Conservation (phyloP, 2,113 vertebrate genomes). For the Sylvia atricapilla region DNA sequence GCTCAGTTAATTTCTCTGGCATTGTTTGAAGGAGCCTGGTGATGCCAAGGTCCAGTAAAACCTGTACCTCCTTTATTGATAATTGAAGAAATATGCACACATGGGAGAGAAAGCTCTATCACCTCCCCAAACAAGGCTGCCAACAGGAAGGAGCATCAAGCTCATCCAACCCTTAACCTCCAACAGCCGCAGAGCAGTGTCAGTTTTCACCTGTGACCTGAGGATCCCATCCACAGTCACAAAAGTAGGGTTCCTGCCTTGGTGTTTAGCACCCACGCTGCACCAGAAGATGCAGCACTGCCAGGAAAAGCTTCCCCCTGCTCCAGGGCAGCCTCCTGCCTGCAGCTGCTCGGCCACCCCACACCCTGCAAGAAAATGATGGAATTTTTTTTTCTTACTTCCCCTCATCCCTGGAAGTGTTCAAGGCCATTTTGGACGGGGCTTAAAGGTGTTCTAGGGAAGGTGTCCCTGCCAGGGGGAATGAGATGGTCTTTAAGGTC, state of each 20-base stretch:
- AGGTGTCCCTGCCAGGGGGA: not conserved
- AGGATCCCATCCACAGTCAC: not conserved
- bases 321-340: not conserved
- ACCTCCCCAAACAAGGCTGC: not conserved
- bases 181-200: not conserved
- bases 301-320: not conserved
- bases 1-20: not conserved
- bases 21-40: not conserved
- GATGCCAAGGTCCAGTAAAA: not conserved
- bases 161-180: not conserved
- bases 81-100: not conserved
- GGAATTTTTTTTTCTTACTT: not conserved
- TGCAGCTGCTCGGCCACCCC: not conserved
- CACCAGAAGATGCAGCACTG: not conserved
- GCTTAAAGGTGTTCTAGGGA: not conserved
- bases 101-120: not conserved
- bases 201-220: not conserved
- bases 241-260: not conserved
- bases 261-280: fast-evolving
- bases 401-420: not conserved
- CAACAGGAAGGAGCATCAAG: not conserved
- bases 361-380: not conserved
- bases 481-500: not conserved
- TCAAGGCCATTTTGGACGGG: not conserved
- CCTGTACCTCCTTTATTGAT: not conserved